Evolutionary conservation across 2,888 invertebrate genomes (phyloP).

Genomic region (Atethmia centrago): DNA sequence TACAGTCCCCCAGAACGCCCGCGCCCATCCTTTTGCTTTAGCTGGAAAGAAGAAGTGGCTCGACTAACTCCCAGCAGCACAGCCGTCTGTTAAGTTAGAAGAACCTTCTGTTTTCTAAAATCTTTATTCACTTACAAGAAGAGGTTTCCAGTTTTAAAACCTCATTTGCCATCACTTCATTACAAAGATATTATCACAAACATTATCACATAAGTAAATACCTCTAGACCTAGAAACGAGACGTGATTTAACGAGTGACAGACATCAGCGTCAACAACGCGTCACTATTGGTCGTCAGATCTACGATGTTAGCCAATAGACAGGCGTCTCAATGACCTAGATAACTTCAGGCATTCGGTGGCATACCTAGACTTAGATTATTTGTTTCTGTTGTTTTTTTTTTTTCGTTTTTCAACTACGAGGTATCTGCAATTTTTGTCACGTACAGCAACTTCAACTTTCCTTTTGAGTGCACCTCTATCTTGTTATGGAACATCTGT

Average conservation of each 20-base stretch:
- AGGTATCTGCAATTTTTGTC: too few relatives aligned
- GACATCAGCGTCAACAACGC: conserved; percentile 4
- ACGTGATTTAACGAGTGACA: conserved; percentile 31
- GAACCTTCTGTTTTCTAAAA: too few relatives aligned
- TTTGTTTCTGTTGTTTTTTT: not conserved
- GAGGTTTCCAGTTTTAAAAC: not conserved
- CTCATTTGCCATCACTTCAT: not conserved
- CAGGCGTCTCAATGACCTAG: conserved; percentile 54
- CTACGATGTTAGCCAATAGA: conserved; percentile 32
- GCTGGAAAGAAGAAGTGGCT: too few relatives aligned
- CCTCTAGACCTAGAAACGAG: conserved; percentile 13
- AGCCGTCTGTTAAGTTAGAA: too few relatives aligned
- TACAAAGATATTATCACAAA: not conserved
- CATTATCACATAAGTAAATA: not conserved
- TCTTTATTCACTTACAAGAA: not conserved
- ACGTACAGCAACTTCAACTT: too few relatives aligned
- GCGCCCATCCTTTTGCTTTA: too few relatives aligned
- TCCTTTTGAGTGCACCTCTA: too few relatives aligned
- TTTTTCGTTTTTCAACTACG: not conserved
- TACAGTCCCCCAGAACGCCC: too few relatives aligned
- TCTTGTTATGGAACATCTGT: too few relatives aligned
- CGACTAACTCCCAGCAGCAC: too few relatives aligned
- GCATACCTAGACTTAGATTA: conserved; percentile 44
- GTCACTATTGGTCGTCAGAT: conserved; percentile 40
- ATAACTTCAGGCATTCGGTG: conserved; percentile 20